Base-by-base conservation (phyloP, 2,797 vertebrate species). In the Muscicapa striata region DNA sequence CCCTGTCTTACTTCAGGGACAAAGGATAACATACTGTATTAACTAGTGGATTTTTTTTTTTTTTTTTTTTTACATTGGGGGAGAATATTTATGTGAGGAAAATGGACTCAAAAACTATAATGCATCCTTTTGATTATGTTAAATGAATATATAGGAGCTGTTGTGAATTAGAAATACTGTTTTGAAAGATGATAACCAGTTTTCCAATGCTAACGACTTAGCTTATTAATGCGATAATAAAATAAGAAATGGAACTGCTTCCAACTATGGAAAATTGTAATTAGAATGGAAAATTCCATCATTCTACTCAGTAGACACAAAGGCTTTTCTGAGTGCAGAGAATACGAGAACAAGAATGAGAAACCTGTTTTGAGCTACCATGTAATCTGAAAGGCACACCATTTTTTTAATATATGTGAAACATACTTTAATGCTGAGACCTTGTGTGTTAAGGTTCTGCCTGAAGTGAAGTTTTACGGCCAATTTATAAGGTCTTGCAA, bases 401-500 rank as follows among this genome's bases (percentile, higher is more conserved):
- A 58, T 92, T 91, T 92, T 89, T 91, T 93, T 68, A 95, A 94
- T 93, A 78, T 95, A 94, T 40, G 84, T 84, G 95, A 89, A 96
- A 90, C 93, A 94, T 94, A 94, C 76, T 94, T 93, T 84, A 96
- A 97, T 95, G 88, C 90, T 92, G 81, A 95, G 86, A 74, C 90
- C 87, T 95, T 77, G 77, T 89, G 84, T 88, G 93, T 87, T 96
- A 96, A 82, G 89, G 72, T 89, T 97, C 88, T 94, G 96, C 93
- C 95, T 89, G 94, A 95, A 96, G 93, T 92, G 92, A 95, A 93
- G 40, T 96, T 97, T 97, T 96, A 97, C 1, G 45, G 95, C 93
- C 93, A 96, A 95, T 96, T 96, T 95, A 97, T 95, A 96, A 95
- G 93, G 83, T 91, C 80, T 94, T 93, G 84, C 93, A 96, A 96